Conservation (phyloP, 1,140 invertebrate genomes). For the Venustaconcha ellipsiformis region DNA sequence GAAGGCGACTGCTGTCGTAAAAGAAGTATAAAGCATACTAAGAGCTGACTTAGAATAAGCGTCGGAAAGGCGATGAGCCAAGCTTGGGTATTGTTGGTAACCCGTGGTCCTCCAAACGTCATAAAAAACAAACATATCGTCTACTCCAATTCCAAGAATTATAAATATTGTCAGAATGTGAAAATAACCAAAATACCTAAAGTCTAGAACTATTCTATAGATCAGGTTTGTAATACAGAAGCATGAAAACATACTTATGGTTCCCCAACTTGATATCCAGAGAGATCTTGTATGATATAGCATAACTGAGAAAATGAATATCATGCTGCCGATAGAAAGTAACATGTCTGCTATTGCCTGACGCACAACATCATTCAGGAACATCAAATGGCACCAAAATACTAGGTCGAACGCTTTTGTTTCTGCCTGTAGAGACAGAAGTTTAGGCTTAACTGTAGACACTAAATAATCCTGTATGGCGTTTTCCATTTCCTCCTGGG, state of each 20-base stretch:
- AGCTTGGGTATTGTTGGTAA: conserved; percentile 28
- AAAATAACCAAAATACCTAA: conserved; percentile 54
- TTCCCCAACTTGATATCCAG: conserved; percentile 38
- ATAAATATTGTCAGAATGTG: conserved; percentile 55
- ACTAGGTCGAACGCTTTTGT: conserved; percentile 15
- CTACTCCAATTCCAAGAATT: conserved; percentile 56
- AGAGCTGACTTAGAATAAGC: conserved; percentile 42
- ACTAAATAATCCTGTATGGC: conserved; percentile 4
- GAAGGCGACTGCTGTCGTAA: conserved; percentile 59
- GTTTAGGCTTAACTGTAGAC: conserved; percentile 7
- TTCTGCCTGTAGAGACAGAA: neutral
- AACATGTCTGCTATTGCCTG: conserved; percentile 44
- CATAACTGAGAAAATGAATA: conserved; percentile 52
- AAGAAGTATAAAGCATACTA: conserved; percentile 53
- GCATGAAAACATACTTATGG: conserved; percentile 45
- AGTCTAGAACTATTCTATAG: conserved; percentile 47
- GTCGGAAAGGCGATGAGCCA: conserved; percentile 46
- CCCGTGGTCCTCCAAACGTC: conserved; percentile 51
- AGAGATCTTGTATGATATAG: conserved; percentile 46
- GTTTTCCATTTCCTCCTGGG: conserved; percentile 6
- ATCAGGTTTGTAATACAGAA: conserved; percentile 49
- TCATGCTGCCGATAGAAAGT: conserved; percentile 44
- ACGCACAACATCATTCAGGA: conserved; percentile 15
- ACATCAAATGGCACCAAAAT: conserved; percentile 18
- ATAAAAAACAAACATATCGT: conserved; percentile 56